Conservation (phyloP, 1,140 invertebrate species). For the Caenorhabditis remanei region DNA sequence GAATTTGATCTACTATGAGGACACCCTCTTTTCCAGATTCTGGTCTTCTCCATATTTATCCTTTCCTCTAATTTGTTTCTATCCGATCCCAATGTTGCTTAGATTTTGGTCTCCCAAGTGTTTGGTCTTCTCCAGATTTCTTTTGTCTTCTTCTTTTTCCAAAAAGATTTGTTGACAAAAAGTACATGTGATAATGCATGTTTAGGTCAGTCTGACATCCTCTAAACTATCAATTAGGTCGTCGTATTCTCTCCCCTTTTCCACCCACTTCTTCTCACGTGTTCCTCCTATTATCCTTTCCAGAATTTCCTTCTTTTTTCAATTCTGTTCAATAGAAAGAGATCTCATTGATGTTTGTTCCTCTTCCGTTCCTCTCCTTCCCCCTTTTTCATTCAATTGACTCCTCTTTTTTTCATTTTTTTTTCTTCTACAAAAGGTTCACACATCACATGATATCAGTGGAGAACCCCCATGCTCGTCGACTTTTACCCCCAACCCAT, state of each 20-base stretch:
- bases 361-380: background rate
- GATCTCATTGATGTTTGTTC: background rate
- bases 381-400: background rate
- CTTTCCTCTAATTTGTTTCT: too few species aligned
- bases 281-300: slow-evolving; percentile 12
- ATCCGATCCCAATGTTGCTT: too few species aligned
- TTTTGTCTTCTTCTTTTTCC: background rate
- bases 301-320: background rate
- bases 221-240: slow-evolving; percentile 7
- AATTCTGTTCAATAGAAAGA: too few species aligned
- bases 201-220: slow-evolving; percentile 14
- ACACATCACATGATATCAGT: slow-evolving; percentile 26
- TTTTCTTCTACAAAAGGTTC: slow-evolving; percentile 11
- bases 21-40: too few species aligned
- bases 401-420: background rate
- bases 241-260: background rate
- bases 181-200: background rate
- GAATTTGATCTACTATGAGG: too few species aligned
- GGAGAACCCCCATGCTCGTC: background rate
- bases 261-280: background rate
- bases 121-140: too few species aligned
- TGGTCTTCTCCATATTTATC: too few species aligned
- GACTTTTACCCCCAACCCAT: background rate
- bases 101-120: too few species aligned
- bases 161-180: background rate